phyloP scores from a whole-genome alignment of 2,113 vertebrate species.

The Varanus salvator region DNA sequence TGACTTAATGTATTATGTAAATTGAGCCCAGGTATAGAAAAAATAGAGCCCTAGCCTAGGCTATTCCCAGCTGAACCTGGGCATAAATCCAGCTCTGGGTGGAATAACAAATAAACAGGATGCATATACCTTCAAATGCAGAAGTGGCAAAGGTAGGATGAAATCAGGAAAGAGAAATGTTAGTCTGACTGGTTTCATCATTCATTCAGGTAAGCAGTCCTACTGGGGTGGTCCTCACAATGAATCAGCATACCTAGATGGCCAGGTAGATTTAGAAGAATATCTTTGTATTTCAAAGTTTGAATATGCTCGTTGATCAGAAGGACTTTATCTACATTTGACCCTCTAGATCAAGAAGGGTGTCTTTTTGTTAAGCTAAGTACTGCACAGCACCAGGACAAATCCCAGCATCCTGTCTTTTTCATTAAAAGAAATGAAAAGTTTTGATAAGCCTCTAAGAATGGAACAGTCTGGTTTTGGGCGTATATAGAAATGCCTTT shows the following conservation, averaged over 20 bases:
- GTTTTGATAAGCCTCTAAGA: not conserved
- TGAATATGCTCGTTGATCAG: not conserved
- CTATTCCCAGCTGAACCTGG: not conserved
- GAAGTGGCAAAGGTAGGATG: not conserved
- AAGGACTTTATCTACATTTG: not conserved
- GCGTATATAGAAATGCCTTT: not conserved
- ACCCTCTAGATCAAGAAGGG: not conserved
- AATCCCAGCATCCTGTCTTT: not conserved
- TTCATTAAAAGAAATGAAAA: not conserved
- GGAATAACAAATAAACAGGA: not conserved
- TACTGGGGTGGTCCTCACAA: not conserved
- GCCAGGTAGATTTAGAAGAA: not conserved
- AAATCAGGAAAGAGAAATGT: not conserved
- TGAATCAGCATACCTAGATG: not conserved
- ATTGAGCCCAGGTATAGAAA: not conserved
- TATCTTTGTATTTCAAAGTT: not conserved
- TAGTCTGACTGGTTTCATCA: not conserved
- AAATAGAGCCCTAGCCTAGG: not conserved
- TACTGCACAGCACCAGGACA: not conserved
- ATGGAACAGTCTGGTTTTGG: not conserved
- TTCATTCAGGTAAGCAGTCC: not conserved
- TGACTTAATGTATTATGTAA: not conserved
- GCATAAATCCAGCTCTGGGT: not conserved
- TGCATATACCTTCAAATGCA: not conserved
- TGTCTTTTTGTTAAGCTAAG: not conserved